Percentiles rank a stretch among this genome's conserved stretches.
These are phyloP conservation scores for Oreortyx pictus DNA, from an alignment of 2,797 vertebrate species.

Conservation along the genomic window DNA sequence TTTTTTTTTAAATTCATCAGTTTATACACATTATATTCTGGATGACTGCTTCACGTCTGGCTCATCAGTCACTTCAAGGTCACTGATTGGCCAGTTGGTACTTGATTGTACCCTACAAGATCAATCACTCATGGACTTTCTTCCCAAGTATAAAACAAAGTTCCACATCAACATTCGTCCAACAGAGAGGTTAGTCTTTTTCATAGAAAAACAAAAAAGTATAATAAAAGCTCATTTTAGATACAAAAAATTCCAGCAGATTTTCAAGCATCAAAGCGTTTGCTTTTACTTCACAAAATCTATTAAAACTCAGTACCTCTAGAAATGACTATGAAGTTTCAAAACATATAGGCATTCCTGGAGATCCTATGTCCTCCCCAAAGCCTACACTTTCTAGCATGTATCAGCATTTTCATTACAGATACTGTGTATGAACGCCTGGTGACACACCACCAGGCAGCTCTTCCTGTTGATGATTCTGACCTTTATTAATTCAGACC, in stretches of 20 bases:
- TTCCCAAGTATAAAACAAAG: not conserved
- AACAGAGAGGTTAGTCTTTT: not conserved
- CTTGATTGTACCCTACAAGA: not conserved
- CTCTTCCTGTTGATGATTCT: conserved; percentile 77
- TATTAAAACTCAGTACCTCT: not conserved
- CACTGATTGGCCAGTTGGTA: too few species aligned
- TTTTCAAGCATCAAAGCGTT: not conserved
- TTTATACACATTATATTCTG: not conserved
- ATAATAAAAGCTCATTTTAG: not conserved
- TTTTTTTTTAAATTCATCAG: not conserved
- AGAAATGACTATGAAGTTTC: not conserved
- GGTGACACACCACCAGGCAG: conserved; percentile 62
- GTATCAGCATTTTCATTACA: conserved; percentile 33
- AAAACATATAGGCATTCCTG: not conserved
- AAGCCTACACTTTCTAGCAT: not conserved
- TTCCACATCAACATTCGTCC: not conserved
- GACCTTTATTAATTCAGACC: conserved; percentile 85
- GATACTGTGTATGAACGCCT: conserved; percentile 40
- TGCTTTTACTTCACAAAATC: not conserved
- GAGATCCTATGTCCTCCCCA: not conserved
- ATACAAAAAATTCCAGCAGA: too few species aligned
- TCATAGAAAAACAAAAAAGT: not conserved
- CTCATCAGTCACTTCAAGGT: not conserved
- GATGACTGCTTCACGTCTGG: not conserved
- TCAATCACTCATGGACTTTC: not conserved